These are phyloP conservation scores for Dolomedes plantarius DNA, from an alignment of 2,888 invertebrate genomes.

Conservation along the genomic window DNA sequence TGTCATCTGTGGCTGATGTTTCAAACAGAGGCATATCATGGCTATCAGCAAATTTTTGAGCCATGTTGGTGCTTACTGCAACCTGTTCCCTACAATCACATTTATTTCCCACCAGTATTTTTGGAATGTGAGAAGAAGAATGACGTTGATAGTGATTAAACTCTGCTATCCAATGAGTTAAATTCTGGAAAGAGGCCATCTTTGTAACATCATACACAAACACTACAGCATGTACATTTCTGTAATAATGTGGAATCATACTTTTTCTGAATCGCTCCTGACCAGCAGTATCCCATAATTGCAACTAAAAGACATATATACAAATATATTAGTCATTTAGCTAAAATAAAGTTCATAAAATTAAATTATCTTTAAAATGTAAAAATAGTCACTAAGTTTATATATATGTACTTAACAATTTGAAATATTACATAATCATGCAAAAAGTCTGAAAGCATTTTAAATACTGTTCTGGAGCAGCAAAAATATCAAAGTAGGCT, in stretches of 20 bases:
- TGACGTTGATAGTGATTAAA: constrained; percentile 79
- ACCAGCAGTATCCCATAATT: constrained; percentile 87
- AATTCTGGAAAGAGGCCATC: constrained; percentile 81
- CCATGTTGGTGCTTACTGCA: constrained; percentile 83
- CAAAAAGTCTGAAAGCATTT: no score
- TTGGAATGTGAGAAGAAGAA: constrained; percentile 80
- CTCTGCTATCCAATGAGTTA: constrained; percentile 86
- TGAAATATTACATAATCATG: no score
- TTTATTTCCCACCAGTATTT: constrained; percentile 88
- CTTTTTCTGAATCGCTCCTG: constrained; percentile 87
- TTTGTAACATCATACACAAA: constrained; percentile 88
- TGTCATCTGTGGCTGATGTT: constrained; percentile 83
- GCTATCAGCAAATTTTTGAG: constrained; percentile 85
- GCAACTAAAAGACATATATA: constrained; percentile 82
- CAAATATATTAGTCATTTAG: no score
- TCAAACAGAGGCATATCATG: constrained; percentile 88
- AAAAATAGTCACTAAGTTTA: no score
- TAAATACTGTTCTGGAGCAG: no score
- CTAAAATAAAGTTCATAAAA: no score
- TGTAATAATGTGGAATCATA: constrained; percentile 89
- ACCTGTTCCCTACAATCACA: constrained; percentile 83
- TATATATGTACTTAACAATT: no score
- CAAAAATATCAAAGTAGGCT: no score
- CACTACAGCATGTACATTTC: constrained; percentile 89
- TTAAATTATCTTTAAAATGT: no score